Conservation (phyloP, 1,140 invertebrate genomes). For the Ceratosolen fusciceps region DNA sequence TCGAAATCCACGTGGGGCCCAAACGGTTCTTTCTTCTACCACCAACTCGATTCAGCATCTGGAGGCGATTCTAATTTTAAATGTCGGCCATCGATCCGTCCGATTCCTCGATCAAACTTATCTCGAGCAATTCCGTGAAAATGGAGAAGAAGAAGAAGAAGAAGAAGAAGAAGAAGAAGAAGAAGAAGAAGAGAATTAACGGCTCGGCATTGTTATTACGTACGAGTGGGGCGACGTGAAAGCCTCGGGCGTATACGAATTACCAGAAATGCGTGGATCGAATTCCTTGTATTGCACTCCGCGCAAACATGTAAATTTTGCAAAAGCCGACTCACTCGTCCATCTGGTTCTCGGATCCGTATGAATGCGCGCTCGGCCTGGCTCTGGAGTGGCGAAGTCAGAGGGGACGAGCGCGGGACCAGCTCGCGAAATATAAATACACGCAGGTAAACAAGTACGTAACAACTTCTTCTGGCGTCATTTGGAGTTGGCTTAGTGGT, state of each 20-base stretch:
- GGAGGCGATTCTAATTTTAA: not conserved
- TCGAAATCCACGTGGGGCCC: too few species aligned
- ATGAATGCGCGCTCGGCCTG: not conserved
- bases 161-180: too few species aligned
- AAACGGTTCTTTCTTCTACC: too few species aligned
- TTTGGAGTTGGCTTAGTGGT: not conserved
- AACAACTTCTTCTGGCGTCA: not conserved
- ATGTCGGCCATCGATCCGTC: not conserved
- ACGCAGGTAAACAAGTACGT: not conserved
- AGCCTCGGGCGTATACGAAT: not conserved
- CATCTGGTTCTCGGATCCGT: not conserved
- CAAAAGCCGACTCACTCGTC: conserved; percentile 1
- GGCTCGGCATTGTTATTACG: not conserved
- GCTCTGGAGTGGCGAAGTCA: too few species aligned
- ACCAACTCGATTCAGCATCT: not conserved
- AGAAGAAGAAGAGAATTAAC: too few species aligned
- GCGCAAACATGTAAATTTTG: not conserved
- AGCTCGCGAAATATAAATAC: not conserved
- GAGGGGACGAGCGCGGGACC: too few species aligned
- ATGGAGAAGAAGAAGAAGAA: too few species aligned
- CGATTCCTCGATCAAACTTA: not conserved
- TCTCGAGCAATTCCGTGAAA: not conserved
- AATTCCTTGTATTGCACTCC: not conserved
- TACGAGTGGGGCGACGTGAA: not conserved
- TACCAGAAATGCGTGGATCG: not conserved